Evolutionary conservation across 2,113 vertebrate species (phyloP), one percentile per base, ranked within the genome.

Genomic region (Clarias gariepinus): DNA sequence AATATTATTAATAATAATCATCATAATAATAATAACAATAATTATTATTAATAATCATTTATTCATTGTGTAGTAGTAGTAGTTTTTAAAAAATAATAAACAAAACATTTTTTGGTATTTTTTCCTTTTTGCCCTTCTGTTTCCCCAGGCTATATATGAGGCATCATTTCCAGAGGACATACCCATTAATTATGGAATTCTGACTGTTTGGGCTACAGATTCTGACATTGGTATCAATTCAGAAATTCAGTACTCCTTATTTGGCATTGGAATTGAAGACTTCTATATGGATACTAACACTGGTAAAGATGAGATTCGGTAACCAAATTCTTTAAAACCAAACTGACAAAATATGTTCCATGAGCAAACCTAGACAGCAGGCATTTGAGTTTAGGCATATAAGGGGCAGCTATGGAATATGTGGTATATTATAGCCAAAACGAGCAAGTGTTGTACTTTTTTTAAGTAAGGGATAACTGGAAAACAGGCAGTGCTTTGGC

Each of bases 261-360:
- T 97, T 88, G 98, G 98, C 82, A 92, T 96, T 6, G 97, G 98
- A 58, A 96, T 97, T 41, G 96, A 95, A 86, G 97, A 98, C 90
- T 99, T 99, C 94, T 96, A 96, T 90, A 96, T 99, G 94, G 98
- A 99, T 91, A 94, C 97, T 81, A 97, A 97, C 94, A 98, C 95
- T 1, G 98, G 98, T 99, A 92, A 73, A 23, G 9, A 79, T 2
- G 23, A 64, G 52, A 53, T 18, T 25, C 57, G 8, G 10, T 78
- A 78, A 78, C 52, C n/a, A 18, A 1, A 18, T 55, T 55, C 0
- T 53, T 55, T 78, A 3, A 6, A 25, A 78, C 25, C 28, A 57
- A 55, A n/a, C 47, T 78, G 47, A 15, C 52, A 25, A 36, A 76
- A 74, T 15, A 23, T 76, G 73, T 15, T 52, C 21, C 55, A 2